Percentiles rank a stretch among this genome's conserved stretches.
Evolutionary conservation across 2,113 vertebrate species (phyloP).

Genomic region (Anolis sagrei): DNA sequence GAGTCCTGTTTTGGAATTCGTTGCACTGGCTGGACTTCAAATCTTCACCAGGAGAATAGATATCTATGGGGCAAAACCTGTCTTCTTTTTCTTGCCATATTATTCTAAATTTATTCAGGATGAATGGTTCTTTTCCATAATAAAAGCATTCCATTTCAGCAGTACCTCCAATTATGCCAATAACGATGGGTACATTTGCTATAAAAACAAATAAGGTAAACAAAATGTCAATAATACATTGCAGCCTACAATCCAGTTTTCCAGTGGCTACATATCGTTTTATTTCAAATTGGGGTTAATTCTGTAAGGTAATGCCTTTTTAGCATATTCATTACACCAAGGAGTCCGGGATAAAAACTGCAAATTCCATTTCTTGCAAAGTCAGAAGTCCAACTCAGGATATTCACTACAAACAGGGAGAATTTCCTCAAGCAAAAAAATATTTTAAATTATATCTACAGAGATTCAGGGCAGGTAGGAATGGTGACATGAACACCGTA

Average conservation of each 20-base stretch:
- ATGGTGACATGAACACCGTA: background rate
- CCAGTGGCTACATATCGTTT: background rate
- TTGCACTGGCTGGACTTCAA: background rate
- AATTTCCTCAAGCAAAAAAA: background rate
- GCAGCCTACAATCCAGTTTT: background rate
- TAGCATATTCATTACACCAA: background rate
- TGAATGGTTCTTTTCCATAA: background rate
- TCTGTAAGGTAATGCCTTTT: background rate
- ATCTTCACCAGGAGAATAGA: slow-evolving; percentile 47
- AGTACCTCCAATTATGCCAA: slow-evolving; percentile 60
- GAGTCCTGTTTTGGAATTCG: slow-evolving; percentile 67
- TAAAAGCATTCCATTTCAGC: slow-evolving; percentile 60
- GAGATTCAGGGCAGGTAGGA: background rate
- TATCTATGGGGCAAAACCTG: slow-evolving; percentile 50
- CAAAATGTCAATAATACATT: background rate
- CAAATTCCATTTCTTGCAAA: background rate
- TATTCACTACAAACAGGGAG: background rate
- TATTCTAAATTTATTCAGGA: slow-evolving; percentile 40
- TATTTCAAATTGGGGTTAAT: background rate
- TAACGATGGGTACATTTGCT: slow-evolving; percentile 36
- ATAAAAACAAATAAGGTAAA: background rate
- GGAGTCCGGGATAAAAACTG: background rate
- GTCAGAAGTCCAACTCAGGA: too few relatives aligned
- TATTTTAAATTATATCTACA: background rate
- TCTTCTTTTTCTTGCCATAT: slow-evolving; percentile 72